These are phyloP conservation scores for Cataglyphis rosenhaueri DNA, from an alignment of 2,888 invertebrate genomes.

Conservation along the genomic window DNA sequence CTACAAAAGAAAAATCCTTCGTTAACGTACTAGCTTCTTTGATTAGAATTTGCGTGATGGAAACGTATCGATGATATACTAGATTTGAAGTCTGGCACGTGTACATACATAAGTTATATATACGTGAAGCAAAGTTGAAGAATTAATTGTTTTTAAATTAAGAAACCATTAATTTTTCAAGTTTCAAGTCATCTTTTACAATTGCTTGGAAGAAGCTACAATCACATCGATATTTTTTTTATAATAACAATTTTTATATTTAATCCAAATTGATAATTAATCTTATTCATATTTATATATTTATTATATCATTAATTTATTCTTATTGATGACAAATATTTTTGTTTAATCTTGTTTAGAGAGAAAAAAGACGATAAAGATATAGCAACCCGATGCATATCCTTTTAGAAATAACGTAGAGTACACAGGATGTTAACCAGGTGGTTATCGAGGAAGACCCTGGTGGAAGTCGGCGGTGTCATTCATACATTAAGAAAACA, in stretches of 20 bases:
- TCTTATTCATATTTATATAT: background rate
- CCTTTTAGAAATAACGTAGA: conserved; percentile 62
- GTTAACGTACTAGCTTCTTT: conserved; percentile 62
- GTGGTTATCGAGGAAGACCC: conserved; percentile 50
- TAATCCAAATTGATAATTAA: background rate
- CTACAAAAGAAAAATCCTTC: conserved; percentile 58
- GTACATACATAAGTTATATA: background rate
- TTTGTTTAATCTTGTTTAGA: background rate
- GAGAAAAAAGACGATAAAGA: conserved; percentile 43
- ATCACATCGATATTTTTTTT: background rate
- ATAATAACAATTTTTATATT: conserved; percentile 4
- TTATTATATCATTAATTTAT: background rate
- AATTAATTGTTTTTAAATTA: background rate
- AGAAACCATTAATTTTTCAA: background rate
- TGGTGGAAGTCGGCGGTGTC: conserved; percentile 62
- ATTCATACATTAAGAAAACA: conserved; percentile 83
- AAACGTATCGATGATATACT: conserved; percentile 51
- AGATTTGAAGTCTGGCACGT: background rate
- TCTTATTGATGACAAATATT: background rate
- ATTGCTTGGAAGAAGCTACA: background rate
- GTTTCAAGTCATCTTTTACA: background rate
- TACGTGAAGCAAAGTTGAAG: background rate
- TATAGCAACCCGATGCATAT: conserved; percentile 32
- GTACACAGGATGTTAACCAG: conserved; percentile 62
- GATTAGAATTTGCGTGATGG: conserved; percentile 57